A percentile compares a stretch with the other conserved stretches of the same genome.
Conservation (phyloP, 92 coral and sea anemone species). For the Montipora capitata region DNA sequence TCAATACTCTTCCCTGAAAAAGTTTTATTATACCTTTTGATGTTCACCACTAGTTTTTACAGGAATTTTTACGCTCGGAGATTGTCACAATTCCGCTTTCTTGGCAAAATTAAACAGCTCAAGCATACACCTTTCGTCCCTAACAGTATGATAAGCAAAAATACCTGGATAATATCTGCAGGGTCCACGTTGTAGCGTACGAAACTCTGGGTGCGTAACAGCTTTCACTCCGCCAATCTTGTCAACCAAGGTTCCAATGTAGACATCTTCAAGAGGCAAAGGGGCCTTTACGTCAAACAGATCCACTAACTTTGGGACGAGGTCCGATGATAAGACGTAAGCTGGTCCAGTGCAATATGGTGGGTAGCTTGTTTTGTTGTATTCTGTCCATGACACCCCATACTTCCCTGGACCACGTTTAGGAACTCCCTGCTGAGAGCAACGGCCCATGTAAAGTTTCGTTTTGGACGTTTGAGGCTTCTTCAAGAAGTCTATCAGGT, state of each 20-base stretch:
- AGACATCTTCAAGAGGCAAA: slow-evolving; percentile 63
- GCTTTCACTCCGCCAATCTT: slow-evolving; percentile 7
- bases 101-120: not conserved
- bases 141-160: not conserved
- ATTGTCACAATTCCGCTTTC: not conserved
- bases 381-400: slow-evolving; percentile 22
- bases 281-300: slow-evolving; percentile 38
- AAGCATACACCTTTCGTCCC: not conserved
- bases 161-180: not conserved
- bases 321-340: slow-evolving; percentile 58
- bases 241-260: slow-evolving; percentile 27
- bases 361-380: slow-evolving; percentile 33
- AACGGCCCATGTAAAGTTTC: slow-evolving; percentile 66
- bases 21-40: too few species aligned
- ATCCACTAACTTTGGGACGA: slow-evolving; percentile 22
- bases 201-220: not conserved
- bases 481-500: slow-evolving; percentile 31
- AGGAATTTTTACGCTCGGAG: too few species aligned
- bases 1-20: too few species aligned
- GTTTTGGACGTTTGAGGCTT: not conserved
- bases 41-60: too few species aligned
- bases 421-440: slow-evolving; percentile 23
- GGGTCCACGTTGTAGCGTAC: not conserved
- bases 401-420: slow-evolving; percentile 47
- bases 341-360: slow-evolving; percentile 74